These are phyloP conservation scores for Ariopsis seemanni DNA, from an alignment of 2,113 vertebrate genomes.

Conservation along the genomic window DNA sequence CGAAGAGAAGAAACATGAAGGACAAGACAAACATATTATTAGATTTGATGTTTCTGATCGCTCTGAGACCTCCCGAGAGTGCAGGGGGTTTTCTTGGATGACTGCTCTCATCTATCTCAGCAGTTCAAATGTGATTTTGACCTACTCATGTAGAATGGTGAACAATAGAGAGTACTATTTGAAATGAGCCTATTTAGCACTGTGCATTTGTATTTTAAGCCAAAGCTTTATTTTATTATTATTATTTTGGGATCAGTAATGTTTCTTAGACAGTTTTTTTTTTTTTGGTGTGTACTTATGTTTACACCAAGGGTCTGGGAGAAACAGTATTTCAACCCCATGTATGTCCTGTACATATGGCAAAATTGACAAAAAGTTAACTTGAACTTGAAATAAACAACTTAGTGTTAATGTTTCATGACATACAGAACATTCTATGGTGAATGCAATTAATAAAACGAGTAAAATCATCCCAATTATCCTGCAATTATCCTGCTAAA, in stretches of 20 bases:
- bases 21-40: slow-evolving; percentile 51
- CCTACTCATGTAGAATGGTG: background rate
- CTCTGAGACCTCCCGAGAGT: slow-evolving; percentile 50
- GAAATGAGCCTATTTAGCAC: slow-evolving; percentile 1
- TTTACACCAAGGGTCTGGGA: too few relatives aligned
- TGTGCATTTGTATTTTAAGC: background rate
- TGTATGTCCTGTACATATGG: too few relatives aligned
- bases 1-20: slow-evolving; percentile 35
- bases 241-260: background rate
- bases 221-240: background rate
- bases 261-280: background rate
- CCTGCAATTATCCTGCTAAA: too few relatives aligned
- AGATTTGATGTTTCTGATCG: slow-evolving; percentile 51
- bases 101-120: slow-evolving; percentile 55
- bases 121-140: slow-evolving; percentile 43
- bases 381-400: too few relatives aligned
- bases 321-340: too few relatives aligned
- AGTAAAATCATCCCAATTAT: too few relatives aligned
- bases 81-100: slow-evolving; percentile 42
- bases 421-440: too few relatives aligned
- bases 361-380: too few relatives aligned
- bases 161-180: slow-evolving; percentile 28
- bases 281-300: too few relatives aligned
- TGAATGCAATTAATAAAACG: too few relatives aligned
- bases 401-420: too few relatives aligned